These are phyloP conservation scores for Cyprinodon tularosa DNA, from an alignment of 2,113 vertebrate genomes.

Conservation along the genomic window DNA sequence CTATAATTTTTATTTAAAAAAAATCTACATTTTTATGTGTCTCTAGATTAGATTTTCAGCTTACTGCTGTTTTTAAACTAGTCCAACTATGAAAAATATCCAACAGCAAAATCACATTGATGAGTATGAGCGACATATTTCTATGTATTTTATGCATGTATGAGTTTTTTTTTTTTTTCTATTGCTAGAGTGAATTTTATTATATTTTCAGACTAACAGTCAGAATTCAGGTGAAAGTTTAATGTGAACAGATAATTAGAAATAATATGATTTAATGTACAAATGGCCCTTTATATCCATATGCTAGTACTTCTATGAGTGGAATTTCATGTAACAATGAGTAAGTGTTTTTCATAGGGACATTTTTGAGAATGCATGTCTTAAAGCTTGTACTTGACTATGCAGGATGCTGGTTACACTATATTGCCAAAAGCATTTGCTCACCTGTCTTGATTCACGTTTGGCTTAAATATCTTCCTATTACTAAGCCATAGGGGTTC, in stretches of 20 bases:
- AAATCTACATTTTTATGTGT: conserved; percentile 19
- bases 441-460: too few relatives aligned
- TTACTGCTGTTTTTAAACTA: not conserved
- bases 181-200: not conserved
- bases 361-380: too few relatives aligned
- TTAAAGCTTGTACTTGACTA: too few relatives aligned
- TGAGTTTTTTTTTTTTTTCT: not conserved
- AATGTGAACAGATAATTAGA: not conserved
- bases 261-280: not conserved
- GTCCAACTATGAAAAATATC: conserved; percentile 2
- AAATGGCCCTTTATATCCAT: not conserved
- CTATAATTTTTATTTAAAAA: conserved; percentile 9
- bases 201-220: not conserved
- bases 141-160: conserved; percentile 57
- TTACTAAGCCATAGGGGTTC: too few relatives aligned
- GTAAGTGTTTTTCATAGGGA: too few relatives aligned
- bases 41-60: not conserved
- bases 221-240: not conserved
- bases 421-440: too few relatives aligned
- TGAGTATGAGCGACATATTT: conserved; percentile 49
- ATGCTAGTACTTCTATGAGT: too few relatives aligned
- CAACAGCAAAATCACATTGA: not conserved
- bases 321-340: too few relatives aligned
- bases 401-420: too few relatives aligned
- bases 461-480: too few relatives aligned